Base-by-base conservation (phyloP, 2,888 invertebrate species). In the Rhamphomyia laevipes region DNA sequence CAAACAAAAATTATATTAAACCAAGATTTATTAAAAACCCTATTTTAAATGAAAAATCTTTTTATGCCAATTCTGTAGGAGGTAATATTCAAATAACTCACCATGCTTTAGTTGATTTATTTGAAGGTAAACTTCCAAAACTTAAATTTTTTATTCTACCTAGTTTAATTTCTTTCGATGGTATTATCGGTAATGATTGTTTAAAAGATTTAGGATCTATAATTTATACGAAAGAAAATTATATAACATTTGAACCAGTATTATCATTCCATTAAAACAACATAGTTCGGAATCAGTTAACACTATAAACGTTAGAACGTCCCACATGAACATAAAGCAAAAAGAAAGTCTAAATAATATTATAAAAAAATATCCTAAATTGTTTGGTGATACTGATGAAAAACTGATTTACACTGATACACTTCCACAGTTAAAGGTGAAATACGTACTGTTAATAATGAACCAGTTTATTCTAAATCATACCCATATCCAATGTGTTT, bases 331-430 rank as follows among this genome's bases (percentile, higher is more conserved):
- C 9, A 10, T 3, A 7, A 15, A 18, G 15, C 48, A 48, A 48
- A 43, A 21, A 21, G 12, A 43, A 21, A 30, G 21, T 3, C 9
- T 48, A n/a, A 6, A 31, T 7, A 57, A 56, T 1, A 60, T 65
- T 10, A 55, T 63, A n/a, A n/a, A n/a, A n/a, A n/a, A n/a, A n/a
- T n/a, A n/a, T n/a, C n/a, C n/a, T n/a, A n/a, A n/a, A n/a, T n/a
- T n/a, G n/a, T n/a, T n/a, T n/a, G n/a, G n/a, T n/a, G n/a, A n/a
- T n/a, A n/a, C n/a, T n/a, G n/a, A n/a, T n/a, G n/a, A n/a, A n/a
- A n/a, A n/a, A n/a, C n/a, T n/a, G n/a, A 42, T 30, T n/a, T n/a
- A n/a, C n/a, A n/a, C n/a, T n/a, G n/a, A 4, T 47, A 30, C 15
- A 42, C 33, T 4, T 41, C 18, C 2, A 21, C 2, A 18, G 42